Conservation (phyloP, 2,888 invertebrate genomes). For the Metallyticus violacea region DNA sequence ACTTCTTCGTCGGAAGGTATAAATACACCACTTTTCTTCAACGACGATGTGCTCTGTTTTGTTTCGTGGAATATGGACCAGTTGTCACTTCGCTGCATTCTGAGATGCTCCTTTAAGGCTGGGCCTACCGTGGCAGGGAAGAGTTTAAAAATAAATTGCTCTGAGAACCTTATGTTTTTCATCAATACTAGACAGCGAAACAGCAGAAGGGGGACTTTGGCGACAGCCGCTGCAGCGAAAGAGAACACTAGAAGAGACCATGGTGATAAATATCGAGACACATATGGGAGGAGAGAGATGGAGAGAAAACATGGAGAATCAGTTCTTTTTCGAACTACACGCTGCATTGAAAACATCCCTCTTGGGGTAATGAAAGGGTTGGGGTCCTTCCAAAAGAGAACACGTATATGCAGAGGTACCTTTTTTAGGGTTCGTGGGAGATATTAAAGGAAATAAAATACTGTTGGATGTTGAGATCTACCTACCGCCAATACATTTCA, state of each 20-base stretch:
- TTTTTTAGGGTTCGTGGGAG: not conserved
- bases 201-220: not conserved
- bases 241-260: not conserved
- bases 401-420: not conserved
- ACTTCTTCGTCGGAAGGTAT: not conserved
- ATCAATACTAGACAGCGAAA: conserved; percentile 17
- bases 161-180: conserved; percentile 15
- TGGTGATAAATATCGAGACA: conserved; percentile 15
- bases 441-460: not conserved
- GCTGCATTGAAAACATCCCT: not conserved
- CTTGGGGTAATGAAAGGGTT: not conserved
- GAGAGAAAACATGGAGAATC: not conserved
- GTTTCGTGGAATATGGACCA: not conserved
- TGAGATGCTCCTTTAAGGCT: too few species aligned
- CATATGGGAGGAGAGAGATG: not conserved
- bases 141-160: conserved; percentile 14
- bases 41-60: not conserved
- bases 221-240: not conserved
- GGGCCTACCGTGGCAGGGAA: not conserved
- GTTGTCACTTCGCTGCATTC: too few species aligned
- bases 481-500: not conserved
- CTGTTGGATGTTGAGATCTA: not conserved
- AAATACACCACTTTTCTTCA: not conserved
- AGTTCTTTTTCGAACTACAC: not conserved
- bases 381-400: not conserved